Percentiles rank a stretch among this genome's conserved stretches.
Evolutionary conservation across 1,140 invertebrate genomes (phyloP).

Genomic region (Chrysoperla carnea): DNA sequence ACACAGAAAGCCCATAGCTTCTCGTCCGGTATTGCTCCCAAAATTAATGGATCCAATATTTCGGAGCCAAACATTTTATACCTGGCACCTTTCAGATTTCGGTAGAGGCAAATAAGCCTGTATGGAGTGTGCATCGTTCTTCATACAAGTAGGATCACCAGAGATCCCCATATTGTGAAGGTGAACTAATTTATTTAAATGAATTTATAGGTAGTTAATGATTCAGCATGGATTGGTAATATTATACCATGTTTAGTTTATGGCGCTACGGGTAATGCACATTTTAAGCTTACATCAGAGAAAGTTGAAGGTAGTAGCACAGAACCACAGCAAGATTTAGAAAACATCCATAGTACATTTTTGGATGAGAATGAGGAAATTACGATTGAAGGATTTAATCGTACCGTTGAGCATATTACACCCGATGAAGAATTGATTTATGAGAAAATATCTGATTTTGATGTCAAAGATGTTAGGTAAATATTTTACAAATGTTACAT

Average conservation of each 20-base stretch:
- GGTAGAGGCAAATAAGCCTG: no score
- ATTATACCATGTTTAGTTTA: constrained; percentile 19
- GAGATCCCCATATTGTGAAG: no score
- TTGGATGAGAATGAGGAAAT: constrained; percentile 12
- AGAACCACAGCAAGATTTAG: constrained; percentile 15
- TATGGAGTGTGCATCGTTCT: no score
- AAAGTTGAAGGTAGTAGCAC: constrained; percentile 11
- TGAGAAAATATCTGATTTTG: constrained; percentile 17
- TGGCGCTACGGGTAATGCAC: constrained; percentile 16
- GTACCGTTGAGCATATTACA: constrained; percentile 18
- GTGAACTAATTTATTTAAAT: no score
- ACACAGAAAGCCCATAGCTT: no score
- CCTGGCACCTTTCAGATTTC: no score
- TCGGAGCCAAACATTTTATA: no score
- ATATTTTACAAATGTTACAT: no score
- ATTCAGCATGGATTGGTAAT: constrained; percentile 19
- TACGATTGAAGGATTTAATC: constrained; percentile 13
- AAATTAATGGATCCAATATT: no score
- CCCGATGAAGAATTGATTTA: constrained; percentile 20
- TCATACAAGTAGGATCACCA: no score
- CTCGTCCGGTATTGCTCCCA: no score
- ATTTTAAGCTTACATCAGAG: constrained; percentile 13
- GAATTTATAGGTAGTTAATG: constrained; percentile 13
- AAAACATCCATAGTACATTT: constrained; percentile 12
- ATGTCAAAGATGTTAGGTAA: constrained; percentile 15